Base-by-base conservation (phyloP, 2,797 vertebrate genomes). In the Muscicapa striata region DNA sequence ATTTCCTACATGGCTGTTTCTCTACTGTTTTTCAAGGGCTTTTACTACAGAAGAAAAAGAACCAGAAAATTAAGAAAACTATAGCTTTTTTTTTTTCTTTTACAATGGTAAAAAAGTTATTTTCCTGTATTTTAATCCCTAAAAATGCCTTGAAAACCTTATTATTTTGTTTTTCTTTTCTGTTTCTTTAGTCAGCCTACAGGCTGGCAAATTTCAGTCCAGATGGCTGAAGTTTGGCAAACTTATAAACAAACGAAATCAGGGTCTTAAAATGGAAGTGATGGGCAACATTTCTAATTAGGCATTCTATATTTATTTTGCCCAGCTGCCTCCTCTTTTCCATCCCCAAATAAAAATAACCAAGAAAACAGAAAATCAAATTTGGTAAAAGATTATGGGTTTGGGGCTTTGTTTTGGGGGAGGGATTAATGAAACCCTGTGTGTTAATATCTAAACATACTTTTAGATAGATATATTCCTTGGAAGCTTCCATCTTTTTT, bases 201-300 rank as follows among this genome's bases (percentile, higher is more conserved):
- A 88, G 45, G 30, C 62, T 59, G 34, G 38, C 34, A 92, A 89
- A 90, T 89, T 93, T 92, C 66, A 77, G 86, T 79, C 81, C 84
- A 96, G 88, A 96, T 94, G 93, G 85, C 15, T 93, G 66, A 95
- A 94, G 80, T 93, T 90, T 94, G 80, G 70, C 90, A 95, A 93
- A 95, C 9, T 90, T 88, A 73, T 84, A 95, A 95, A 92, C 90
- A 94, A 96, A 84, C 0, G 0, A 92, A 93, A 89, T 87, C 36
- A 55, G 26, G 63, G 72, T 77, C 87, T 94, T 88, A 88, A 93
- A 95, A 91, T 90, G 86, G 70, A 90, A 94, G 59, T 67, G 45
- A 90, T 93, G 86, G 89, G 57, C 81, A 90, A 67, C 10, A 13
- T 74, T 90, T 59, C 70, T 89, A 84, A 92, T 92, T 87, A 90